Conservation (phyloP, 2,888 invertebrate genomes). For the Ceramica pisi region DNA sequence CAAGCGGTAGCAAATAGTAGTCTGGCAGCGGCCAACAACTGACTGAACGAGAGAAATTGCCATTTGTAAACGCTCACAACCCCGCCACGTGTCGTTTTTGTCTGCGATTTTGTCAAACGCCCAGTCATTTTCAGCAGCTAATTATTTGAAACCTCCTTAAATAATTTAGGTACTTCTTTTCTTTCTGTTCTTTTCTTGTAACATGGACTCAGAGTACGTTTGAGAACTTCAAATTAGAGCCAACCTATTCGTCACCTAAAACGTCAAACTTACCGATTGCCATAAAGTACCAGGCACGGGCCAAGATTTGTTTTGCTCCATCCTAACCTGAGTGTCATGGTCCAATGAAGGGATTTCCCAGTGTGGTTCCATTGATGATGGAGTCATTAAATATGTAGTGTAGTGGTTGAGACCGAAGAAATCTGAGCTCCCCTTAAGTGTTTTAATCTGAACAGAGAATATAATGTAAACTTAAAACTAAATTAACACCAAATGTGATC, state of each 20-base stretch:
- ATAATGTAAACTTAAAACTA: neutral
- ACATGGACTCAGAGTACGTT: too few species aligned
- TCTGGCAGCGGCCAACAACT: too few species aligned
- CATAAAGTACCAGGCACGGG: slow-evolving; percentile 81
- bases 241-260: neutral
- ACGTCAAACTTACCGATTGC: slow-evolving; percentile 76
- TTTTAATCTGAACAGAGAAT: slow-evolving; percentile 75
- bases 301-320: slow-evolving; percentile 82
- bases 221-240: neutral
- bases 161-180: too few species aligned
- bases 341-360: slow-evolving; percentile 81
- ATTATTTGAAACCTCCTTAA: too few species aligned
- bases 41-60: too few species aligned
- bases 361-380: slow-evolving; percentile 74
- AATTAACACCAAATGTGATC: neutral
- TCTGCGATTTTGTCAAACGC: too few species aligned
- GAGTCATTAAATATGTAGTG: slow-evolving; percentile 83
- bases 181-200: too few species aligned
- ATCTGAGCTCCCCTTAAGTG: slow-evolving; percentile 78
- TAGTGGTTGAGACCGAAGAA: slow-evolving; percentile 92
- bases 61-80: too few species aligned
- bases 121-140: too few species aligned
- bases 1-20: too few species aligned
- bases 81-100: too few species aligned
- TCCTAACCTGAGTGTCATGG: slow-evolving; percentile 81